Percentiles rank a stretch among this genome's conserved stretches.
Conservation (phyloP, 2,113 vertebrate species). For the Plotosus lineatus region DNA sequence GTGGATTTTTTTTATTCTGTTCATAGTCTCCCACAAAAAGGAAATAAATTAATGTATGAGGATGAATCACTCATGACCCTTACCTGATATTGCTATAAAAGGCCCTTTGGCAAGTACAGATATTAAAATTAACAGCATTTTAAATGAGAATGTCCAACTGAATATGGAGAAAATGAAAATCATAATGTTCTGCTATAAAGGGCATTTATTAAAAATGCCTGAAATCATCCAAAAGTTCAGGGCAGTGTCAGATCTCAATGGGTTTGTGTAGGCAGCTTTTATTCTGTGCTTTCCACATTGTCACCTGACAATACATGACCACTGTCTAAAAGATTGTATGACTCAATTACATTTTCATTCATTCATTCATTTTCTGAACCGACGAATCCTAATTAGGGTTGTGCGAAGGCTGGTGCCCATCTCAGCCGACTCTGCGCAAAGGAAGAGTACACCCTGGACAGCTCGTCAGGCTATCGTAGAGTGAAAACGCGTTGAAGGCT, state of each 20-base stretch:
- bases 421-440: too few relatives aligned
- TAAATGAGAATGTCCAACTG: not conserved
- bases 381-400: too few relatives aligned
- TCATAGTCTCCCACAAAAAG: not conserved
- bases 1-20: conserved; percentile 10
- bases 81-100: conserved; percentile 4
- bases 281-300: not conserved
- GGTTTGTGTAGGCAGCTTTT: not conserved
- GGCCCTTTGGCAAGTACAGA: not conserved
- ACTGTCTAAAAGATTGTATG: not conserved
- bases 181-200: not conserved
- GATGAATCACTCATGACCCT: conserved; percentile 21
- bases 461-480: too few relatives aligned
- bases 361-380: too few relatives aligned
- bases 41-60: conserved; percentile 10
- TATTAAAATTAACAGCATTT: not conserved
- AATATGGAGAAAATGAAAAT: not conserved
- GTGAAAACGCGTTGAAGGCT: too few relatives aligned
- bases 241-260: not conserved
- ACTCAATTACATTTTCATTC: not conserved
- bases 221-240: not conserved
- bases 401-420: too few relatives aligned
- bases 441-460: too few relatives aligned
- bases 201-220: not conserved
- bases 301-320: not conserved